Base-by-base conservation (phyloP, 2,888 invertebrate genomes). In the Orthosia incerta region DNA sequence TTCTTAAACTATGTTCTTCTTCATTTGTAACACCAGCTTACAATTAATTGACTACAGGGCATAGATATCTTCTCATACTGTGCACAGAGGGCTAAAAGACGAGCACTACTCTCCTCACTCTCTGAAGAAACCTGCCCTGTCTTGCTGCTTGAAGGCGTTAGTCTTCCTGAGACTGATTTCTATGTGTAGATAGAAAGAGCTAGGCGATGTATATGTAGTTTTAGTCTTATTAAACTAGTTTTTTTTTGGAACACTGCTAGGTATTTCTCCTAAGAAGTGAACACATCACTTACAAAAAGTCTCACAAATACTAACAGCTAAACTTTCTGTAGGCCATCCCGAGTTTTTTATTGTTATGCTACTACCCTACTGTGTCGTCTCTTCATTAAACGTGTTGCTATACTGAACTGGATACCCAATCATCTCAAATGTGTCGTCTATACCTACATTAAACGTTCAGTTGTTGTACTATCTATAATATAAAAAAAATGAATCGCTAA, bases 71-170 rank as follows among this genome's bases (percentile, higher is more conserved):
- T 56, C 51, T 48, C 39, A 1, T 15, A 48, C 39, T 59, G 62
- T 59, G 57, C 57, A 39, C 79, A 79, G 53, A 39, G 59, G 73
- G 73, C 62, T 15, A 63, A 59, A 26, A 59, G 76, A 4, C 46
- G 79, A 3, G 79, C 80, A 4, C 62, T 76, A 51, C 48, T 76
- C 20, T 57, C 76, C 11, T 63, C 62, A 0, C 23, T 73, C 3
- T 79, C 74, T 20, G 74, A 79, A 71, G 74, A 61, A 50, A 23
- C 53, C 26, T 79, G 79, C 5, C 60, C 74, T 20, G 74, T 75
- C 7, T 16, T 79, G 50, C 71, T 75, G 79, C 50, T 61, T 4
- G 71, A 75, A 26, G 50, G 79, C 3, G 74, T 75, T 71, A 60
- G 79, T 71, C 45, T n/a, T 50, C 45, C 1, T 61, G 20, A 71